Evolutionary conservation across 2,888 invertebrate species (phyloP).

Genomic region (Hyppa rectilinea): DNA sequence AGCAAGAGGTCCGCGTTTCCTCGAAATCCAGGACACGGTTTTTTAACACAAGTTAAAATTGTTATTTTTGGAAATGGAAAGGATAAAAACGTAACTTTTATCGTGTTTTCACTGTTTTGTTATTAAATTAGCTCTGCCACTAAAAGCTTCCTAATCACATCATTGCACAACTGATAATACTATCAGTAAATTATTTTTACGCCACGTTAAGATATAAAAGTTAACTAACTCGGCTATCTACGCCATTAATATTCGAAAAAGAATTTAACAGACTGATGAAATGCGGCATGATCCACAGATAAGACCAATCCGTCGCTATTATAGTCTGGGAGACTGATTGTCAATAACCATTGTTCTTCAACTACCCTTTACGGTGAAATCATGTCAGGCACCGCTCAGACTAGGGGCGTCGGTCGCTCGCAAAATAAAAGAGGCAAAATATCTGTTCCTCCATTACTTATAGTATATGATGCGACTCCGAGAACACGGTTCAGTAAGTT

Average conservation of each 20-base stretch:
- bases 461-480: conserved; percentile 16
- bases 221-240: neutral
- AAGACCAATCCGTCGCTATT: conserved; percentile 27
- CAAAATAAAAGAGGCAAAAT: conserved; percentile 48
- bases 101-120: neutral
- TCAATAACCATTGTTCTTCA: conserved; percentile 58
- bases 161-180: conserved; percentile 29
- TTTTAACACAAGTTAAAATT: neutral
- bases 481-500: conserved; percentile 22
- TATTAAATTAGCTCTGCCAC: conserved; percentile 11
- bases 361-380: conserved; percentile 52
- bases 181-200: conserved; percentile 35
- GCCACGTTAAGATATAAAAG: conserved; percentile 36
- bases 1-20: conserved; percentile 6
- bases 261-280: conserved; percentile 34
- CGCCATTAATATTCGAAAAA: conserved; percentile 27
- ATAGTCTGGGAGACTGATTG: conserved; percentile 33
- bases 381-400: conserved; percentile 48
- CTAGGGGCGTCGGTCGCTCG: conserved; percentile 39
- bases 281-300: conserved; percentile 28
- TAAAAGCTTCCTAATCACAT: conserved; percentile 37
- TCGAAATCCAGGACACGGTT: conserved; percentile 9
- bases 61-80: conserved; percentile 1
- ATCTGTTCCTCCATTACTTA: conserved; percentile 29
- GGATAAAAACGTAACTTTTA: neutral